Conservation (phyloP, 2,888 invertebrate genomes). For the Petrolisthes manimaculis region DNA sequence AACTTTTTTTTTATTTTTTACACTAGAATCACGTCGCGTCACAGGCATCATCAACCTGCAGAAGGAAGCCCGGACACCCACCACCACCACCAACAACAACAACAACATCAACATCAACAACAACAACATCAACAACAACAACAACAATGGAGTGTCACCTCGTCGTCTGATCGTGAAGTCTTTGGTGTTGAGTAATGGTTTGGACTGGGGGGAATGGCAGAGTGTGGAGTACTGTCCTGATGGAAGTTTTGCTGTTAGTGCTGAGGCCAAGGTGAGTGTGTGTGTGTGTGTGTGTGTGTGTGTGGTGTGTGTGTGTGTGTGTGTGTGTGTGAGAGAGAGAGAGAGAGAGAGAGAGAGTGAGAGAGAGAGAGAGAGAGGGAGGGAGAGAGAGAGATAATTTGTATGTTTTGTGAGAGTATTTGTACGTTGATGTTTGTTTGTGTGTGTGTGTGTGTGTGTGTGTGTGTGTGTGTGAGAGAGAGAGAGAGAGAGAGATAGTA, state of each 20-base stretch:
- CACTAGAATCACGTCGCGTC: no score
- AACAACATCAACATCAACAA: no score
- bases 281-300: no score
- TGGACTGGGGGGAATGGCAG: conserved; percentile 36
- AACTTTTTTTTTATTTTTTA: no score
- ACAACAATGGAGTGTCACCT: background rate
- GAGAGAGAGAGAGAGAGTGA: conserved; percentile 13
- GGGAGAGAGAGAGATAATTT: background rate
- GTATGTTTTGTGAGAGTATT: background rate
- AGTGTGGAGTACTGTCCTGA: conserved; percentile 39
- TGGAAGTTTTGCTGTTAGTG: conserved; percentile 31
- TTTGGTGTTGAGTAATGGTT: conserved; percentile 34
- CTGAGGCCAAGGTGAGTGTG: conserved; percentile 49
- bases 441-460: background rate
- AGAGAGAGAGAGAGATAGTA: conserved; percentile 25
- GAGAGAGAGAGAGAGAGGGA: conserved; percentile 17
- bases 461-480: conserved; percentile 23
- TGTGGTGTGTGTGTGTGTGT: conserved; percentile 12
- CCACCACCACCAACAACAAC: no score
- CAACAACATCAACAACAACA: no score
- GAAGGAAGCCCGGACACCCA: no score
- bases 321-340: conserved; percentile 14
- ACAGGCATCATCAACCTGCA: no score
- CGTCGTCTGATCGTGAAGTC: conserved; percentile 21
- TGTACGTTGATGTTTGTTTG: background rate